phyloP scores from a whole-genome alignment of 2,797 vertebrate genomes.

The Dendrocincla tyrannina region DNA sequence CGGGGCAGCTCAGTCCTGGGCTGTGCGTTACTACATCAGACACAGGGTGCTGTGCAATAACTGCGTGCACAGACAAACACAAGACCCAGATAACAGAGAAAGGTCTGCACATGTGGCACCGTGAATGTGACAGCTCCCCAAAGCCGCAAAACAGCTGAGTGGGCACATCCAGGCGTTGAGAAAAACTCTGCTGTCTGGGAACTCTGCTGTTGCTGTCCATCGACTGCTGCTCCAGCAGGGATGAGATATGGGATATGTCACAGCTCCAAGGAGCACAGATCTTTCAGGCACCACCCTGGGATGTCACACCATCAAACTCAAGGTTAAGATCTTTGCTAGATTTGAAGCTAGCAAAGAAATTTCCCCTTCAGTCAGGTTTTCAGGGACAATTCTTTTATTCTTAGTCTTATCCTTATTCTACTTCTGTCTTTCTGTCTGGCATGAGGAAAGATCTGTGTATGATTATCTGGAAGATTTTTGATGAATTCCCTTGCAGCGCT shows the following conservation, averaged over 20 bases:
- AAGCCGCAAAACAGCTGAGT: not conserved
- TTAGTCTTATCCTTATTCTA: not conserved
- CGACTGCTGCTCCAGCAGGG: not conserved
- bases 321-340: not conserved
- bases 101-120: fast-evolving
- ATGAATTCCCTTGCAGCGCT: not conserved
- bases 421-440: not conserved
- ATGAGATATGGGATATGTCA: not conserved
- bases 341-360: not conserved
- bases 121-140: fast-evolving
- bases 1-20: not conserved
- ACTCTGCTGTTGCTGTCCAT: fast-evolving
- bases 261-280: not conserved
- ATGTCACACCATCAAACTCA: not conserved
- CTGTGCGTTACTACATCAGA: fast-evolving
- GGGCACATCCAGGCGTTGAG: not conserved
- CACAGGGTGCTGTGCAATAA: not conserved
- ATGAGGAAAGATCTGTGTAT: not conserved
- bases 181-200: not conserved
- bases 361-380: not conserved
- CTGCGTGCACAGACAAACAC: not conserved
- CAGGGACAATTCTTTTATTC: not conserved
- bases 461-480: not conserved
- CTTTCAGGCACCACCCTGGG: too few species aligned
- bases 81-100: not conserved